Percentiles rank a stretch among this genome's conserved stretches.
phyloP scores from a whole-genome alignment of 1,140 invertebrate genomes.

The Macrotrachela quadricornifera region DNA sequence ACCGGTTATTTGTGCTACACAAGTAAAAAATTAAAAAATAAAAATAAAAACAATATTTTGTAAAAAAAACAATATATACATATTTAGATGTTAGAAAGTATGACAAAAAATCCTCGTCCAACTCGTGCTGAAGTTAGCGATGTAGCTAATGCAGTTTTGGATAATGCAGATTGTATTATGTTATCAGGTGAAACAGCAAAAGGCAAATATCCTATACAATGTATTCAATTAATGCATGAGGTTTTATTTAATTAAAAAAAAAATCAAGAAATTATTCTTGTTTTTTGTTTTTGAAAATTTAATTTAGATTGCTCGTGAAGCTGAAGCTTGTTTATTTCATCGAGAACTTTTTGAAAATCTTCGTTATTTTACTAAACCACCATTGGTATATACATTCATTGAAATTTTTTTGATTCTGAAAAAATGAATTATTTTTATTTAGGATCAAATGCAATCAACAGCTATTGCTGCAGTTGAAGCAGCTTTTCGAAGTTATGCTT shows the following conservation, averaged over 20 bases:
- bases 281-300: too few relatives aligned
- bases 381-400: too few relatives aligned
- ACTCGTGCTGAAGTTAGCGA: slow-evolving; percentile 87
- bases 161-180: slow-evolving; percentile 50
- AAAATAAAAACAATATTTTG: too few relatives aligned
- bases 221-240: slow-evolving; percentile 73
- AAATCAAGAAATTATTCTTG: too few relatives aligned
- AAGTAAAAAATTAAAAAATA: not conserved
- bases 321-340: slow-evolving; percentile 88
- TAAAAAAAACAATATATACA: slow-evolving; percentile 32
- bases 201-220: slow-evolving; percentile 61
- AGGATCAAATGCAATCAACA: slow-evolving; percentile 51
- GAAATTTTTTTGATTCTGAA: too few relatives aligned
- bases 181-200: slow-evolving; percentile 80
- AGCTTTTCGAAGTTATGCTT: slow-evolving; percentile 65
- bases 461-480: slow-evolving; percentile 91
- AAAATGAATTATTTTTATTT: not conserved
- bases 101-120: slow-evolving; percentile 85
- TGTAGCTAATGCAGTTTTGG: slow-evolving; percentile 86
- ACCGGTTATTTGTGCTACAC: slow-evolving; percentile 86
- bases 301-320: slow-evolving; percentile 67
- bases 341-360: slow-evolving; percentile 72
- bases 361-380: slow-evolving; percentile 37
- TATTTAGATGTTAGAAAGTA: slow-evolving; percentile 83
- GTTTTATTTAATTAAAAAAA: slow-evolving; percentile 10